phyloP scores from a whole-genome alignment of 64 coral and sea anemone species.

The Catalaphyllia jardinei region DNA sequence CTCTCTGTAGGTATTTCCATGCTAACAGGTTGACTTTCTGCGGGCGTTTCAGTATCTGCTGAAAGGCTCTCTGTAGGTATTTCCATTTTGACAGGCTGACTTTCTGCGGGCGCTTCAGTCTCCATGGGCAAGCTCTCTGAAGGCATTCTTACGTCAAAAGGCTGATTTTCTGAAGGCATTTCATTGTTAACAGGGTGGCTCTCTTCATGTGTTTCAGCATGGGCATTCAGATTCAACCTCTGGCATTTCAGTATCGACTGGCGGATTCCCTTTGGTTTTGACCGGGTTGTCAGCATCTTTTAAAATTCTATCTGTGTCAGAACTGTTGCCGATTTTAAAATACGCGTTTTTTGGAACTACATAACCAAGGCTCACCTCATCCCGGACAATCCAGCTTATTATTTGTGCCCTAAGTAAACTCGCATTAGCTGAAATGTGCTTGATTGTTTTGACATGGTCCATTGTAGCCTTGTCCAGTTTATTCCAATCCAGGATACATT shows the following conservation, averaged over 20 bases:
- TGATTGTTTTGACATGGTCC: conserved; percentile 14
- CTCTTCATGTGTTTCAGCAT: background rate
- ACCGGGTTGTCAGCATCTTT: no score
- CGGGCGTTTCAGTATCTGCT: background rate
- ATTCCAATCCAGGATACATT: conserved; percentile 37
- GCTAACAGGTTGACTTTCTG: background rate
- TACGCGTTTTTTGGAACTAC: background rate
- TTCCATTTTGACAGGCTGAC: background rate
- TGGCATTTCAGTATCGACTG: background rate
- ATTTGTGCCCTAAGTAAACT: conserved; percentile 32
- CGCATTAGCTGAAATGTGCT: conserved; percentile 14
- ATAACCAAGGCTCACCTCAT: conserved; percentile 7
- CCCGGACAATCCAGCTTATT: conserved; percentile 22
- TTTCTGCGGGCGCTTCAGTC: background rate
- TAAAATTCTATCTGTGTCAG: no score
- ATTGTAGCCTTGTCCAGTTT: conserved; percentile 24
- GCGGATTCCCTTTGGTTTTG: no score
- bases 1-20: no score
- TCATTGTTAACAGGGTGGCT: background rate
- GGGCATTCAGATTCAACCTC: background rate
- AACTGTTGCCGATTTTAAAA: background rate
- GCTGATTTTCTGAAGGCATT: background rate
- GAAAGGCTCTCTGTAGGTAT: background rate
- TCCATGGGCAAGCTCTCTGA: background rate
- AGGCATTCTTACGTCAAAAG: background rate